Base-by-base conservation (phyloP, 2,113 vertebrate genomes). In the Corythaixoides concolor region DNA sequence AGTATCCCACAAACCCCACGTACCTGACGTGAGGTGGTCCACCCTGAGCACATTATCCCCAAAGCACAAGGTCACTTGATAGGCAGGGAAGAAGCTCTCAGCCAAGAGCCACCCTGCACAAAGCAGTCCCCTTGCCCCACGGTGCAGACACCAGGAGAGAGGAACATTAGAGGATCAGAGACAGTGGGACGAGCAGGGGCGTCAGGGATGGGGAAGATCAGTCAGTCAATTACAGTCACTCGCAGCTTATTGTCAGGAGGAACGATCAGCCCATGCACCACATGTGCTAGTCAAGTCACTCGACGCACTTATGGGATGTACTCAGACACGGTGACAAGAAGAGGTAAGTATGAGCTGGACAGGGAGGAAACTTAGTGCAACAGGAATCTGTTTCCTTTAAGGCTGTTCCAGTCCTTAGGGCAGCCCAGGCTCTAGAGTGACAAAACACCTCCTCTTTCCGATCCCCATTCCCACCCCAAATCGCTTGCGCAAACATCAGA, bases 31-130 rank as follows among this genome's bases (percentile, higher is more conserved):
- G 1, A 79, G 58, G 58, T 2, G 2, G 49, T 59, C 84, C 0
- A 0, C 92, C 86, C 95, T 95, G 94, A 96, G 91, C 2, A 0
- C 0, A 0, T 89, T 95, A 97, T 97, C 95, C 95, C 95, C 95
- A 96, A 96, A 96, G 91, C 81, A 96, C 89, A 97, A 97, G 96
- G 96, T 88, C 96, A 97, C 96, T 97, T 97, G 66, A 62, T 26
- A 88, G 66, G 66, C 87, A 93, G 77, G 67, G 69, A 91, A 49
- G 49, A 47, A 84, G 50, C 55, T 89, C 68, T 45, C 53, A 53
- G 80, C 28, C 78, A 80, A 62, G 55, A 77, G 80, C 49, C 5
- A 4, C 58, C 82, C 85, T 69, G 73, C 82, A 83, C 53, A 79
- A 90, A 76, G 60, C 0, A 0, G 37, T 92, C 37, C 39, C 68